A percentile compares a stretch with the other conserved stretches of the same genome.
These are phyloP conservation scores for Conger conger DNA, from an alignment of 2,113 vertebrate species.

Conservation along the genomic window DNA sequence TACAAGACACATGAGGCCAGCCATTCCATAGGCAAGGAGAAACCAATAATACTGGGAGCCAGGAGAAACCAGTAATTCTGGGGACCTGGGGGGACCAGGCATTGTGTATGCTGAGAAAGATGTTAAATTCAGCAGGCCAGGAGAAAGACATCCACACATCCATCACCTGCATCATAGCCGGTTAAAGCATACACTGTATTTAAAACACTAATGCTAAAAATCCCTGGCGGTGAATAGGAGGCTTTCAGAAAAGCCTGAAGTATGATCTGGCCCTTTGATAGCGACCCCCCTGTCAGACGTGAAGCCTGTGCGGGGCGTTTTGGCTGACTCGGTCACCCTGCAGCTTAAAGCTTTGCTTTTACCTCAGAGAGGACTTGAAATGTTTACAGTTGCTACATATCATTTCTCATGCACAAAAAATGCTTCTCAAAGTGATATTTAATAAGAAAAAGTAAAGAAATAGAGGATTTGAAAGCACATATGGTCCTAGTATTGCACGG, in stretches of 20 bases:
- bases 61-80: conserved; percentile 1
- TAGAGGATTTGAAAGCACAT: conserved; percentile 20
- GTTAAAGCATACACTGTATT: neutral
- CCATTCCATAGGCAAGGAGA: neutral
- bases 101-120: neutral
- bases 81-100: conserved; percentile 6
- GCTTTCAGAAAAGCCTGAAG: conserved; percentile 15
- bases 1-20: neutral
- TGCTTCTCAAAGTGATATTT: conserved; percentile 14
- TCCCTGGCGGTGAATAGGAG: neutral
- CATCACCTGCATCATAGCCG: neutral
- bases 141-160: neutral
- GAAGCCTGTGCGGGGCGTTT: neutral
- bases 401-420: conserved; percentile 23
- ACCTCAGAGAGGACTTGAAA: neutral
- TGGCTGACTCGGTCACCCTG: conserved; percentile 9
- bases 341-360: neutral
- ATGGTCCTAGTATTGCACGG: conserved; percentile 31
- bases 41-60: neutral
- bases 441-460: conserved; percentile 15
- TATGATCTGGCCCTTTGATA: conserved; percentile 6
- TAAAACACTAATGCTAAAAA: conserved; percentile 11
- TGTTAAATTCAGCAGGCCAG: neutral
- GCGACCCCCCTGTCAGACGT: neutral
- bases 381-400: conserved; percentile 18